phyloP scores from a whole-genome alignment of 2,888 invertebrate species.

The Chymomyza caudatula region DNA sequence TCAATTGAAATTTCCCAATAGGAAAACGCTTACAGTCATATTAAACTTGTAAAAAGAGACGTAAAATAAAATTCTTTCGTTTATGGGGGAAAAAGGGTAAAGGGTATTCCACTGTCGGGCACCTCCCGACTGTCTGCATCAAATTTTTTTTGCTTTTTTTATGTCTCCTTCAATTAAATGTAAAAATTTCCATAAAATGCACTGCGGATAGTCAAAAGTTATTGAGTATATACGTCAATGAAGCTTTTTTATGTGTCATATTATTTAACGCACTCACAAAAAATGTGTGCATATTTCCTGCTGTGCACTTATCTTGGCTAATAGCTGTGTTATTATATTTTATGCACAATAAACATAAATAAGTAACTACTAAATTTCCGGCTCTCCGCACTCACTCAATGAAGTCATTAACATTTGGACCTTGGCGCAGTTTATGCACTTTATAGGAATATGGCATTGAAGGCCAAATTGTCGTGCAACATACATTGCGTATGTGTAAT shows the following conservation, averaged over 20 bases:
- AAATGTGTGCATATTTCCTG: neutral
- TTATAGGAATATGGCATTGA: neutral
- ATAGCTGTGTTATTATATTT: slow-evolving; percentile 50
- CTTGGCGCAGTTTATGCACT: neutral
- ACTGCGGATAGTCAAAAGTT: neutral
- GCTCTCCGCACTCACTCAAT: neutral
- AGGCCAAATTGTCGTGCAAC: neutral
- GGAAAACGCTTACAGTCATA: no score
- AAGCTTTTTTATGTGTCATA: neutral
- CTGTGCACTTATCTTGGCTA: slow-evolving; percentile 45
- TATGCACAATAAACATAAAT: slow-evolving; percentile 38
- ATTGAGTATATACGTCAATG: neutral
- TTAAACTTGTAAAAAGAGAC: no score
- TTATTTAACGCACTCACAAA: slow-evolving; percentile 1
- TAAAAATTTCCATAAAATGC: neutral
- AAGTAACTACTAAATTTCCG: neutral
- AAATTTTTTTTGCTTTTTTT: slow-evolving; percentile 16
- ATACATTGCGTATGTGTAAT: slow-evolving; percentile 43
- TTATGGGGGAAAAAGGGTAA: no score
- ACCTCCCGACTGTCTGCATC: no score
- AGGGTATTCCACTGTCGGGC: no score
- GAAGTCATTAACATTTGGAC: slow-evolving; percentile 10
- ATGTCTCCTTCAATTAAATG: slow-evolving; percentile 25
- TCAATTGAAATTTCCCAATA: no score
- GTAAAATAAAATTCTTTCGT: no score